These are phyloP conservation scores for Eulemur mongoz DNA, from an alignment of 2,797 vertebrate species.

Conservation along the genomic window DNA sequence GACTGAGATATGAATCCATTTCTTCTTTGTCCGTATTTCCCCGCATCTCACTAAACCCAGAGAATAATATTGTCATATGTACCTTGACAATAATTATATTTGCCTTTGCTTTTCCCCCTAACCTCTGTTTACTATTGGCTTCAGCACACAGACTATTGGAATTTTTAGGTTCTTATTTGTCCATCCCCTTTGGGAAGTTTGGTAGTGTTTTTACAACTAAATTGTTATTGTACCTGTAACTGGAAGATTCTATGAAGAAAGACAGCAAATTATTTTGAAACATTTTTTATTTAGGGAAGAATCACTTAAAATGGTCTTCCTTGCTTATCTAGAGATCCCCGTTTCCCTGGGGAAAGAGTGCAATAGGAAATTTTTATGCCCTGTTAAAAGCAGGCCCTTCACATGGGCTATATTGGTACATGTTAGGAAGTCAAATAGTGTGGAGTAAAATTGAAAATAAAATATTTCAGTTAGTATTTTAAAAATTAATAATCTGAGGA, in stretches of 20 bases:
- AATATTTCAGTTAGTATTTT: neutral
- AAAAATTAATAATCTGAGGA: neutral
- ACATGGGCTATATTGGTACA: neutral
- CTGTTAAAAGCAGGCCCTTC: neutral
- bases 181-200: neutral
- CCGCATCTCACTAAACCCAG: neutral
- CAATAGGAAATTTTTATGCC: neutral
- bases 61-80: neutral
- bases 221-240: neutral
- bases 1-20: neutral
- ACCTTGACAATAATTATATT: neutral
- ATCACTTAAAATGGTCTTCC: neutral
- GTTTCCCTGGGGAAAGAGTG: neutral
- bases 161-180: neutral
- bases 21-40: neutral
- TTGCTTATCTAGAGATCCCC: neutral
- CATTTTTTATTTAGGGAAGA: constrained; percentile 15
- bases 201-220: neutral
- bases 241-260: neutral
- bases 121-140: neutral
- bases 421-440: neutral
- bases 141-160: neutral
- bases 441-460: neutral
- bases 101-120: neutral
- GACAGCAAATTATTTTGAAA: neutral